These are phyloP conservation scores for Emydoidea blandingii DNA, from an alignment of 2,797 vertebrate genomes.

Conservation along the genomic window DNA sequence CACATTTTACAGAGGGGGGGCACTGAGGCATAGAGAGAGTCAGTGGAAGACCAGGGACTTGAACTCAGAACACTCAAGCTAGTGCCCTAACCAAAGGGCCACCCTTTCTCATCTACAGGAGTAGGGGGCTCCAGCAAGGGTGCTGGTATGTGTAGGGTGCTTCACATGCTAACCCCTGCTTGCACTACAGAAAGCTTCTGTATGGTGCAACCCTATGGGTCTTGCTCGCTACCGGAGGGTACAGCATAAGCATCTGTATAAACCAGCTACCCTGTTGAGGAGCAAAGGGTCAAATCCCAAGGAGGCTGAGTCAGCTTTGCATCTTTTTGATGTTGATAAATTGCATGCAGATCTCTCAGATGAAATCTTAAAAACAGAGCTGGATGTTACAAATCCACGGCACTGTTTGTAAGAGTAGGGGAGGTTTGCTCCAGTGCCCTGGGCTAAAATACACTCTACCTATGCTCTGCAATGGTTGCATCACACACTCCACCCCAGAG, in stretches of 20 bases:
- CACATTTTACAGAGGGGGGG: not conserved
- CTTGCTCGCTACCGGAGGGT: not conserved
- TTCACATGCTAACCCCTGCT: too few relatives aligned
- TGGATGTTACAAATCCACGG: rapidly evolving
- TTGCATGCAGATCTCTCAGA: not conserved
- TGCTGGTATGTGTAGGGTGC: too few relatives aligned
- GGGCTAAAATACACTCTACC: not conserved
- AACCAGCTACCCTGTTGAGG: not conserved
- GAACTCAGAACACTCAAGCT: not conserved
- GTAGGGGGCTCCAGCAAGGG: too few relatives aligned
- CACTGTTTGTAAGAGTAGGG: not conserved
- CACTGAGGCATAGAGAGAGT: not conserved
- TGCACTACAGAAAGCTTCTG: too few relatives aligned
- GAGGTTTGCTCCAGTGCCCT: not conserved
- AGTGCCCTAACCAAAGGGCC: not conserved
- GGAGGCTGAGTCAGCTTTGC: not conserved
- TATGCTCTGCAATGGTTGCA: not conserved
- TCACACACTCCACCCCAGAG: not conserved
- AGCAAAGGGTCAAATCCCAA: not conserved
- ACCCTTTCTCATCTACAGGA: not conserved
- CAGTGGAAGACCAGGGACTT: not conserved
- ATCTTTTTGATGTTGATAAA: not conserved
- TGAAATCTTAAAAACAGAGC: rapidly evolving
- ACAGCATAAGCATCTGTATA: not conserved
- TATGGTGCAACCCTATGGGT: not conserved